Base-by-base conservation (phyloP, 1,140 invertebrate genomes). In the Drosophila ercepeae region DNA sequence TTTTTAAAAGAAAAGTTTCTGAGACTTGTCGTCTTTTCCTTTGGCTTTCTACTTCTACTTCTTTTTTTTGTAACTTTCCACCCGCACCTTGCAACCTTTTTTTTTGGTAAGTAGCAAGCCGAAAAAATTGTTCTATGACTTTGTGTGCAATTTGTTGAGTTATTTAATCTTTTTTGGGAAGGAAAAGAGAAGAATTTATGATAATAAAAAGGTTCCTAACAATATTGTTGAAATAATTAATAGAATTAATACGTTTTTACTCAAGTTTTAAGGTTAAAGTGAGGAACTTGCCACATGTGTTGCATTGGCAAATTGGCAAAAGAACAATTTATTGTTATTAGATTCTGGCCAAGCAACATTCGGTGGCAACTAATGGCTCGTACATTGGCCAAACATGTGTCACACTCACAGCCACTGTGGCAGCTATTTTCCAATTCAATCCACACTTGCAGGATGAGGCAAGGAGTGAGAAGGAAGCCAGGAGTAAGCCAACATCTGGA, bases 1-100 rank as follows among this genome's bases (percentile, higher is more conserved):
- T 88, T 88, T 86, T 88, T 88, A 88, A 88, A 88, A 88, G 82
- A 89, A 88, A 88, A 88, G 69, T 88, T 88, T 54, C 59, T 16
- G 60, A 49, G 68, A 63, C 69, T 74, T 67, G 60, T 67, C 63
- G 60, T 67, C 63, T 52, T 74, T 75, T 58, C 34, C 63, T 59
- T 75, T 41, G 29, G 39, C 42, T 52, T 53, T 55, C 48, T 42
- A 41, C 45, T 55, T 71, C 41, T 50, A 11, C 36, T 27, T 21
- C 29, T 58, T 48, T 54, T 51, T 32, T 32, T 32, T 32, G 4
- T 32, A 4, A 4, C 14, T 16, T 39, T 18, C 9, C 39, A 45
- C 32, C 41, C 59, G 8, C 42, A 70, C 45, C 63, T 67, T 65
- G 9, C 27, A 7, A 27, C 29, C 58, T 29, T 42, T 18, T 9